phyloP scores from a whole-genome alignment of 1,140 invertebrate genomes.

The Drosophila jambulina region DNA sequence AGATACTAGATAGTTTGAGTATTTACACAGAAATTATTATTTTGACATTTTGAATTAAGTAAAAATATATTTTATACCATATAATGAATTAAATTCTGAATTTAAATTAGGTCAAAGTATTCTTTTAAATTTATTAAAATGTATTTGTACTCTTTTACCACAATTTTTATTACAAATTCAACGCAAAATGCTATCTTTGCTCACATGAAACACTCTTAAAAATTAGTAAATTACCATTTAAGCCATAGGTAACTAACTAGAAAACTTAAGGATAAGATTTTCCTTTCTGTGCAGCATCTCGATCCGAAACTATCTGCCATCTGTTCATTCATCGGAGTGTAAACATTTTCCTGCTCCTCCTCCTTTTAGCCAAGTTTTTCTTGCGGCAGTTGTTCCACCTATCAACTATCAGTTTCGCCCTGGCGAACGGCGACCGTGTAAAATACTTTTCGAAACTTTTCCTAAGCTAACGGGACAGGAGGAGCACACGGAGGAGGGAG shows the following conservation, averaged over 20 bases:
- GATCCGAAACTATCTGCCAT: conserved; percentile 23
- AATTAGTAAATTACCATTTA: neutral
- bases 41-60: neutral
- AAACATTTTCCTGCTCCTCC: conserved; percentile 50
- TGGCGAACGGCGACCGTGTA: conserved; percentile 58
- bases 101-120: too few relatives aligned
- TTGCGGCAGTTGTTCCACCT: conserved; percentile 21
- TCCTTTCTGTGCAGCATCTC: conserved; percentile 4
- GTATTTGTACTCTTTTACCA: neutral
- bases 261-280: neutral
- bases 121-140: too few relatives aligned
- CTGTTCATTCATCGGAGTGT: conserved; percentile 62
- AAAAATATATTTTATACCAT: too few relatives aligned
- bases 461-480: conserved; percentile 56
- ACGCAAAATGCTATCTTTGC: neutral
- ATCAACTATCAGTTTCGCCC: conserved; percentile 72
- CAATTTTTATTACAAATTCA: neutral
- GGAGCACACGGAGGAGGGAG: neutral
- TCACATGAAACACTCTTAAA: neutral
- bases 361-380: conserved; percentile 20
- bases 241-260: neutral
- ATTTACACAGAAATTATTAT: neutral
- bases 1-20: neutral
- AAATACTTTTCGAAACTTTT: conserved; percentile 77
- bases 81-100: too few relatives aligned